Evolutionary conservation across 2,113 vertebrate genomes (phyloP).

Genomic region (Synodontis membranacea): DNA sequence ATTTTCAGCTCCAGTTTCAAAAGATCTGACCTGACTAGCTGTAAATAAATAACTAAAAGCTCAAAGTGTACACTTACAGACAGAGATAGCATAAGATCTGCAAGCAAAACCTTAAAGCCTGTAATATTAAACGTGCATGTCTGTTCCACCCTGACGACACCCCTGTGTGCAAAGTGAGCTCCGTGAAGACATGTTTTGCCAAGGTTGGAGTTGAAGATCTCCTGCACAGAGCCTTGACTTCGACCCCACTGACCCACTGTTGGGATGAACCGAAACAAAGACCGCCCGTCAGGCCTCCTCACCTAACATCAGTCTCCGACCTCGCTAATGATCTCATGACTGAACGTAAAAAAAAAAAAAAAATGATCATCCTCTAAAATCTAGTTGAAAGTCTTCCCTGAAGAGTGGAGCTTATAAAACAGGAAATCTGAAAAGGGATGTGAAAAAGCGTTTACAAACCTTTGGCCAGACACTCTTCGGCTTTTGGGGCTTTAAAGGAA

Average conservation of each 20-base stretch:
- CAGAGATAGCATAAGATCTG: background rate
- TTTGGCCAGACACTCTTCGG: background rate
- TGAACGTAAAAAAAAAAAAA: too few species aligned
- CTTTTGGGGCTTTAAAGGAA: background rate
- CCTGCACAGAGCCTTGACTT: background rate
- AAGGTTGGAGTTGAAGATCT: background rate
- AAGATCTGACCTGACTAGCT: background rate
- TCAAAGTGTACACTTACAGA: background rate
- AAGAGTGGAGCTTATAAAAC: background rate
- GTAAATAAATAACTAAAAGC: background rate
- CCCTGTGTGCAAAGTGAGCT: background rate
- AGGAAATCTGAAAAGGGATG: background rate
- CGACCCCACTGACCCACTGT: background rate
- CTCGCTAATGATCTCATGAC: background rate
- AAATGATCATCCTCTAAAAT: too few species aligned
- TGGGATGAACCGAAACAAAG: background rate
- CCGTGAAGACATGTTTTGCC: background rate
- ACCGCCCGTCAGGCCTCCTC: background rate
- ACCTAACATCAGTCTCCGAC: background rate
- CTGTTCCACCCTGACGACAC: background rate
- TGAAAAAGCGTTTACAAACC: background rate
- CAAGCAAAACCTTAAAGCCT: background rate
- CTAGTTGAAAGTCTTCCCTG: background rate
- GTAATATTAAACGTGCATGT: background rate
- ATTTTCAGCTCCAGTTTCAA: constrained; percentile 21